Percentiles rank a stretch among this genome's conserved stretches.
phyloP scores from a whole-genome alignment of 2,888 invertebrate genomes.

The Diarsia mendica region DNA sequence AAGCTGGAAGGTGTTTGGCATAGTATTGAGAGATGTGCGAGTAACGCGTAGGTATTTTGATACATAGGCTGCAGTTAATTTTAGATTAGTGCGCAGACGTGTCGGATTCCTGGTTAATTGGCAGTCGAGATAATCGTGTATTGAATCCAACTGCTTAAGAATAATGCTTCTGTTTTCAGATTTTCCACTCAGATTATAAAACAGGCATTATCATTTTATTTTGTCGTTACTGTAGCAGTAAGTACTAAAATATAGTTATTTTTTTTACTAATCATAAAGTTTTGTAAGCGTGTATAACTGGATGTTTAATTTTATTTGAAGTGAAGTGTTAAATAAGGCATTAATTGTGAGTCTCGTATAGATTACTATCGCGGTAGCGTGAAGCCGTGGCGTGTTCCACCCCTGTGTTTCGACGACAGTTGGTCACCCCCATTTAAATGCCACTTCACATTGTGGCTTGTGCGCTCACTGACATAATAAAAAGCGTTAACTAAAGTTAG shows the following conservation, averaged over 20 bases:
- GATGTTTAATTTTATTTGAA: conserved; percentile 70
- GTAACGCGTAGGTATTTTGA: conserved; percentile 90
- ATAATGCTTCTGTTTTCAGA: conserved; percentile 54
- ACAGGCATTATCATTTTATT: conserved; percentile 23
- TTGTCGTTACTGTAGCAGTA: conserved; percentile 8
- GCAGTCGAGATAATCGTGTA: conserved; percentile 87
- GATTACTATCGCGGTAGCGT: conserved; percentile 88
- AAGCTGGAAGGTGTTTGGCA: conserved; percentile 90
- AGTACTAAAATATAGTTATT: conserved; percentile 12
- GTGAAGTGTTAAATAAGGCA: conserved; percentile 85
- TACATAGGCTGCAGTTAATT: conserved; percentile 90
- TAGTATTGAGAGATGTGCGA: conserved; percentile 90
- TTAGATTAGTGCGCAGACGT: conserved; percentile 90
- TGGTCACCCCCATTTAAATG: conserved; percentile 89
- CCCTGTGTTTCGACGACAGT: conserved; percentile 88
- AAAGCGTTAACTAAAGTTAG: conserved; percentile 82
- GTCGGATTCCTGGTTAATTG: conserved; percentile 90
- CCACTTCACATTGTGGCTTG: conserved; percentile 90
- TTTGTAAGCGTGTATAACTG: conserved; percentile 59
- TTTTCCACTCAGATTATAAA: conserved; percentile 30
- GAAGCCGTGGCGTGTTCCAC: conserved; percentile 86
- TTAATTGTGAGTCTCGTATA: conserved; percentile 87
- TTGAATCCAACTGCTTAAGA: conserved; percentile 73
- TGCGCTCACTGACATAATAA: conserved; percentile 84
- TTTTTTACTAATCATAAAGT: conserved; percentile 27